Percentiles rank a stretch among this genome's conserved stretches.
Evolutionary conservation across 2,113 vertebrate species (phyloP).

Genomic region (Acinonyx jubatus): DNA sequence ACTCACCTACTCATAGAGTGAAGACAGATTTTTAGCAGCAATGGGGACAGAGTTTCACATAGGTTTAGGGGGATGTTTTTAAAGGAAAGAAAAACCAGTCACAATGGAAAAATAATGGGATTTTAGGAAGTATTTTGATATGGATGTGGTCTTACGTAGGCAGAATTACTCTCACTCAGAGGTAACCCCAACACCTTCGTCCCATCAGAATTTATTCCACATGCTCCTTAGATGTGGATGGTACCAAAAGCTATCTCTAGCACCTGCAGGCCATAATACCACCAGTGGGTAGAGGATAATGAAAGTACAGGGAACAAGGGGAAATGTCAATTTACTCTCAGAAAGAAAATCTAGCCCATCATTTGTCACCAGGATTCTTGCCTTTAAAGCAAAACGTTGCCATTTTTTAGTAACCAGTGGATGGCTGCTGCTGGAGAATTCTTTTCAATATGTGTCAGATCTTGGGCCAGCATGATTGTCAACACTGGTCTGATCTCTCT

Average conservation of each 20-base stretch:
- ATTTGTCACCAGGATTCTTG: background rate
- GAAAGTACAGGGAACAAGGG: background rate
- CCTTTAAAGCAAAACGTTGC: background rate
- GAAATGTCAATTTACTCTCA: background rate
- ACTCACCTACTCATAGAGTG: background rate
- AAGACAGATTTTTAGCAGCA: background rate
- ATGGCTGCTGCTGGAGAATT: background rate
- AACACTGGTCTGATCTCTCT: background rate
- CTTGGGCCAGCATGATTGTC: background rate
- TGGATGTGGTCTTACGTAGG: background rate
- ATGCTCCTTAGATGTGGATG: background rate
- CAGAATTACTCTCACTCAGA: background rate
- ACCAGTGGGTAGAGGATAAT: background rate
- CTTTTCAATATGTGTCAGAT: background rate
- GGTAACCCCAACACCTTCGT: background rate
- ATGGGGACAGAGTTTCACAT: background rate
- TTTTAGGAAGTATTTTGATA: background rate
- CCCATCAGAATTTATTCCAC: background rate
- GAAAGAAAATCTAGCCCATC: background rate
- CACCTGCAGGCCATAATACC: background rate
- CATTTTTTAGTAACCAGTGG: background rate
- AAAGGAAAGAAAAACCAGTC: background rate
- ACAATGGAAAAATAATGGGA: background rate
- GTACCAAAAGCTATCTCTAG: background rate
- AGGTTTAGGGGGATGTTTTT: background rate